These are phyloP conservation scores for Galaxias olidus DNA, from an alignment of 2,797 vertebrate genomes.

Conservation along the genomic window DNA sequence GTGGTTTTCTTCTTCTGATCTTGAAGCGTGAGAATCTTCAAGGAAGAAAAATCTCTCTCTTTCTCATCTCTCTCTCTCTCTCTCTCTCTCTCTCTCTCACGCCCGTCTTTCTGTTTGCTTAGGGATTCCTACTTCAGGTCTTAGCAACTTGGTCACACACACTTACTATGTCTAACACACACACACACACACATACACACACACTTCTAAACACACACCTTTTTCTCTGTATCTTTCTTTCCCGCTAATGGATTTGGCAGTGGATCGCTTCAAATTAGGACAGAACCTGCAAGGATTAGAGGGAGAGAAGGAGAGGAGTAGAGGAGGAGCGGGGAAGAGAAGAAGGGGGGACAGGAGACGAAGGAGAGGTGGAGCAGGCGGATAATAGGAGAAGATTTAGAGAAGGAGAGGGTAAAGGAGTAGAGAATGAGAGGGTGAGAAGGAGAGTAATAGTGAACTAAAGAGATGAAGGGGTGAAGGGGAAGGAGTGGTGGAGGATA, in stretches of 20 bases:
- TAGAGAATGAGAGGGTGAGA: constrained; percentile 26
- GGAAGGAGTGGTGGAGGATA: too few species aligned
- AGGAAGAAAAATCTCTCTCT: constrained; percentile 20
- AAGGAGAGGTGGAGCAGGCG: background rate
- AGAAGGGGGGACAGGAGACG: background rate
- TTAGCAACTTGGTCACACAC: too few species aligned
- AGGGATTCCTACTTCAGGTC: too few species aligned
- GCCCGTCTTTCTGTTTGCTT: background rate
- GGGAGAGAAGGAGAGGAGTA: background rate
- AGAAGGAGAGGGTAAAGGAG: constrained; percentile 13
- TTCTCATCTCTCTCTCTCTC: background rate
- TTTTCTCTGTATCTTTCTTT: too few species aligned
- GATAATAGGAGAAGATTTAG: background rate
- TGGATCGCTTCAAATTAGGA: constrained; percentile 19
- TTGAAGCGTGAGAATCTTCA: constrained; percentile 39
- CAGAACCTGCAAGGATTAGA: constrained; percentile 22
- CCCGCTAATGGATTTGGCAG: constrained; percentile 15
- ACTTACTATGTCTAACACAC: too few species aligned
- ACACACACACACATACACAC: too few species aligned
- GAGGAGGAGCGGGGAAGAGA: background rate
- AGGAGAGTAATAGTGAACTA: background rate
- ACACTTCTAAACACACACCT: too few species aligned
- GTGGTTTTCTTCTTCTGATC: background rate
- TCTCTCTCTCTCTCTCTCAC: background rate
- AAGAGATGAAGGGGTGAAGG: background rate